Conservation (phyloP, 1,140 invertebrate genomes). For the Scaptomyza hsui region DNA sequence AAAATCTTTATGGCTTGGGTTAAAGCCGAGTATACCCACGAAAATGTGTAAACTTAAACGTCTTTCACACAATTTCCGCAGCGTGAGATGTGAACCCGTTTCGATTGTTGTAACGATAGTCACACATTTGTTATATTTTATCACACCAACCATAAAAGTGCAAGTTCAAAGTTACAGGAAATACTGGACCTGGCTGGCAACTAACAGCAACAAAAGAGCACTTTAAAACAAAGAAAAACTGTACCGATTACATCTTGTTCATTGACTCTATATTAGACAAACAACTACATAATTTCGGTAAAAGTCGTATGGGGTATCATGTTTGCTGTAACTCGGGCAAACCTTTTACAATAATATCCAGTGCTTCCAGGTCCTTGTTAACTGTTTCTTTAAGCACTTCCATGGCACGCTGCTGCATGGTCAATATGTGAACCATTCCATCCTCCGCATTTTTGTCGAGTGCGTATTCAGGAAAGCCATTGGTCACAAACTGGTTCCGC, state of each 20-base stretch:
- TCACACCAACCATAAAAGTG: constrained; percentile 67
- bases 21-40: neutral
- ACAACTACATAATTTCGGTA: constrained; percentile 41
- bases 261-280: constrained; percentile 59
- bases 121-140: constrained; percentile 32
- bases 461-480: constrained; percentile 85
- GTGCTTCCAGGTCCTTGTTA: constrained; percentile 89
- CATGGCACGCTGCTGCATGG: constrained; percentile 93
- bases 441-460: constrained; percentile 87
- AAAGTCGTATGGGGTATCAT: constrained; percentile 33
- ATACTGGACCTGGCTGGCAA: constrained; percentile 30
- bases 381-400: constrained; percentile 92
- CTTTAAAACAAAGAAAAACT: constrained; percentile 44
- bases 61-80: constrained; percentile 71
- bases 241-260: constrained; percentile 63
- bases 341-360: constrained; percentile 92
- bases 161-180: constrained; percentile 81
- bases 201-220: constrained; percentile 3
- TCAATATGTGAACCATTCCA: constrained; percentile 90
- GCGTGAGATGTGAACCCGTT: constrained; percentile 75
- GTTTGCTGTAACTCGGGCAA: constrained; percentile 85
- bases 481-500: constrained; percentile 85
- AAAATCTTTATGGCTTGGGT: neutral
- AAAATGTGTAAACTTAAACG: constrained; percentile 3
- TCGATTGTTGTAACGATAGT: constrained; percentile 54